These are phyloP conservation scores for Caradrina clavipalpis DNA, from an alignment of 2,888 invertebrate species.

Conservation along the genomic window DNA sequence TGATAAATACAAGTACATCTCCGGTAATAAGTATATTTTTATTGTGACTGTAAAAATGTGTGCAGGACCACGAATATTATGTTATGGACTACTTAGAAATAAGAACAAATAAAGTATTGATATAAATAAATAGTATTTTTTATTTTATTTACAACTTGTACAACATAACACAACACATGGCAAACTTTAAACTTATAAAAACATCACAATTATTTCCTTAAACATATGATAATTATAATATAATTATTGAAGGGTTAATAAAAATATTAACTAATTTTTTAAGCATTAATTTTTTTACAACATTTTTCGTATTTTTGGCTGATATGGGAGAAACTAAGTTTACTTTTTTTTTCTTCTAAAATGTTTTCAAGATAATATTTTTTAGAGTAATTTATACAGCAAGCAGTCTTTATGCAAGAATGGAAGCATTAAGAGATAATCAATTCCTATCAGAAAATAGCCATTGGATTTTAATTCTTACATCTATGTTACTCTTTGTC, in stretches of 20 bases:
- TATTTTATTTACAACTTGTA: constrained; percentile 62
- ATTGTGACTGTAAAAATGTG: constrained; percentile 12
- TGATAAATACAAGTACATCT: constrained; percentile 14
- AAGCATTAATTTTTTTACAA: too few relatives aligned
- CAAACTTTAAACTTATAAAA: constrained; percentile 45
- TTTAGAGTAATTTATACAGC: neutral
- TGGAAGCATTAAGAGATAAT: constrained; percentile 20
- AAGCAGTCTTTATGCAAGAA: constrained; percentile 13
- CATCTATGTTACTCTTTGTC: constrained; percentile 75
- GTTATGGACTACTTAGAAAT: constrained; percentile 28
- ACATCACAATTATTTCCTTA: constrained; percentile 59
- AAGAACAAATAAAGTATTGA: constrained; percentile 50
- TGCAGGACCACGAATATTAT: constrained; percentile 22
- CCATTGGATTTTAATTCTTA: neutral
- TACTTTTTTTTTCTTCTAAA: neutral
- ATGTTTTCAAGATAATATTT: neutral
- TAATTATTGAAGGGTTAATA: constrained; percentile 22
- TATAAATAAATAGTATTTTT: constrained; percentile 46
- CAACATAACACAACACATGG: constrained; percentile 56
- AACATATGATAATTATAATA: constrained; percentile 30
- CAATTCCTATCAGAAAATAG: constrained; percentile 2
- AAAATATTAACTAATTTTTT: neutral
- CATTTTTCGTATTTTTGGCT: constrained; percentile 14
- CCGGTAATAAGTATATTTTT: constrained; percentile 6
- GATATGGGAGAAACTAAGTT: neutral